Evolutionary conservation across 2,888 invertebrate genomes (phyloP).

Genomic region (Melanchra persicariae): DNA sequence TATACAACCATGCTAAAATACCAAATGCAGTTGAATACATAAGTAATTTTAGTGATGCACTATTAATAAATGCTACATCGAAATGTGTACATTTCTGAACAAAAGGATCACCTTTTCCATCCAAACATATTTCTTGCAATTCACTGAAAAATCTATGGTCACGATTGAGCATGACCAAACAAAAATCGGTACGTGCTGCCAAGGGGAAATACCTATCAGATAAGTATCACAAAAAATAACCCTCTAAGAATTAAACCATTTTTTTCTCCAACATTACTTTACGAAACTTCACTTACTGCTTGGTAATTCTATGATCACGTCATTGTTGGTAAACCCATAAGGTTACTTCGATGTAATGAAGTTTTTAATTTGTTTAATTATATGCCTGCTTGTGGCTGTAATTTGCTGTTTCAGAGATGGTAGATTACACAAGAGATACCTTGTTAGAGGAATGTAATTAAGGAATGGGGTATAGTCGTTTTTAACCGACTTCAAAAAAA

Average conservation of each 20-base stretch:
- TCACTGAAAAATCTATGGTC: neutral
- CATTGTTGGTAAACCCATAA: constrained; percentile 6
- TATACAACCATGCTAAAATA: neutral
- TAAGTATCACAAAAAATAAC: constrained; percentile 4
- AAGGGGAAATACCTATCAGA: constrained; percentile 27
- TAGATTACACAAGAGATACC: constrained; percentile 10
- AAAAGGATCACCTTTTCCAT: neutral
- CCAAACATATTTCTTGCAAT: neutral
- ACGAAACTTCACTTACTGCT: constrained; percentile 2
- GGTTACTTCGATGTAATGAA: constrained; percentile 4
- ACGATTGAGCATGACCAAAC: neutral
- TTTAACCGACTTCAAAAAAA: too few species aligned
- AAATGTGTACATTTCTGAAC: neutral
- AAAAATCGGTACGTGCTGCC: neutral
- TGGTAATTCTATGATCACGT: constrained; percentile 9
- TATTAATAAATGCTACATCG: neutral
- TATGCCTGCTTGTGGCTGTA: neutral
- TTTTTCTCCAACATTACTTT: constrained; percentile 4
- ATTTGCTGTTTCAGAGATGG: constrained; percentile 16
- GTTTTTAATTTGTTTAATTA: constrained; percentile 29
- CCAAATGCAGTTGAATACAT: neutral
- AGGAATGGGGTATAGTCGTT: neutral
- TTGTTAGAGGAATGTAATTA: constrained; percentile 11
- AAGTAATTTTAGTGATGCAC: constrained; percentile 2
- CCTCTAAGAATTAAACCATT: neutral